Evolutionary conservation across 35 echinoderm and acorn worm genomes (phyloP).

Genomic region (Lytechinus variegatus): DNA sequence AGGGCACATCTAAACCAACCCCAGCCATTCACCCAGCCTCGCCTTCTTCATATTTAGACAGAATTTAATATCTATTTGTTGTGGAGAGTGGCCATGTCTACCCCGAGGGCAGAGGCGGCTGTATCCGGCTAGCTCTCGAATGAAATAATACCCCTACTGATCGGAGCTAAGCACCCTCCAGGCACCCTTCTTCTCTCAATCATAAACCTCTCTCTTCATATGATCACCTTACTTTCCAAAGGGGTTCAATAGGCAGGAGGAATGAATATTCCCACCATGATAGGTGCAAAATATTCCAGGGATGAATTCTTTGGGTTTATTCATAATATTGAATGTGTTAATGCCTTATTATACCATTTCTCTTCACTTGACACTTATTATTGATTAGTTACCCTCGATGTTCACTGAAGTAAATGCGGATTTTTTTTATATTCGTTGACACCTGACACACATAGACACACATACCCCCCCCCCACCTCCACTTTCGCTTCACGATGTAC

Average conservation of each 20-base stretch:
- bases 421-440: no score
- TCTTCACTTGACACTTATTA: background rate
- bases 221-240: background rate
- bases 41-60: conserved; percentile 33
- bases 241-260: background rate
- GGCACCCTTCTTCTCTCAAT: background rate
- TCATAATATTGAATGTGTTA: background rate
- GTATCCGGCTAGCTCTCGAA: conserved; percentile 15
- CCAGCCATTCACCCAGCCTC: background rate
- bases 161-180: background rate
- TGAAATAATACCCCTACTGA: conserved; percentile 30
- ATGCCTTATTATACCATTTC: background rate
- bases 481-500: no score
- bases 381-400: background rate
- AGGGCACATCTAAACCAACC: background rate
- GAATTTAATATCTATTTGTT: conserved; percentile 48
- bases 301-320: background rate
- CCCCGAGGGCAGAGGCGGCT: background rate
- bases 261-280: background rate
- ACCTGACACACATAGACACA: no score
- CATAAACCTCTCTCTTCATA: background rate
- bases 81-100: conserved; percentile 16
- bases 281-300: no score
- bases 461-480: no score
- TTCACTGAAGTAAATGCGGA: no score